phyloP scores from a whole-genome alignment of 2,113 vertebrate genomes.

The Stegostoma tigrinum region DNA sequence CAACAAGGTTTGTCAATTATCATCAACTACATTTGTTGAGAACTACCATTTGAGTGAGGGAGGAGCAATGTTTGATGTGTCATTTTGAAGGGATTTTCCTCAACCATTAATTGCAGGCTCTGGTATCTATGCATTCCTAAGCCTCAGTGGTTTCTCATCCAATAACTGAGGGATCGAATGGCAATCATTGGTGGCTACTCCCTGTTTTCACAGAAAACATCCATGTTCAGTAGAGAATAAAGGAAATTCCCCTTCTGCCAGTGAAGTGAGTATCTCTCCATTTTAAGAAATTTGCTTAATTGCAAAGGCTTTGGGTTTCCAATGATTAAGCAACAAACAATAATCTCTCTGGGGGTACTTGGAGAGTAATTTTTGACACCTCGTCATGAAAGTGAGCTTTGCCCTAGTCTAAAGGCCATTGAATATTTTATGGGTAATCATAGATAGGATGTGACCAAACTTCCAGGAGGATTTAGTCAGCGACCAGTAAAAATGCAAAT shows the following conservation, averaged over 20 bases:
- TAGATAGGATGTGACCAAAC: not conserved
- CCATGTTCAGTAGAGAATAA: not conserved
- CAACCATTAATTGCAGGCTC: not conserved
- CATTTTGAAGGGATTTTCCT: not conserved
- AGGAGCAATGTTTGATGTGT: not conserved
- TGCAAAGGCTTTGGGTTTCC: not conserved
- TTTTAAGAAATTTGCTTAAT: not conserved
- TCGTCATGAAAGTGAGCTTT: not conserved
- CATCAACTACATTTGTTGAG: not conserved
- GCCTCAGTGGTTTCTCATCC: not conserved
- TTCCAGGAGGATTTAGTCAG: not conserved
- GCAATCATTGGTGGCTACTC: not conserved
- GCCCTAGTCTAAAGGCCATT: not conserved
- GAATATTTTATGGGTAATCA: not conserved
- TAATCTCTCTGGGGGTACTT: not conserved
- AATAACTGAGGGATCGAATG: not conserved
- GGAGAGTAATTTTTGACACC: not conserved
- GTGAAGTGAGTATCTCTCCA: not conserved
- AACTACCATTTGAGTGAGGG: not conserved
- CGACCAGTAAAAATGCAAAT: not conserved
- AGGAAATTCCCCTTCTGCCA: not conserved
- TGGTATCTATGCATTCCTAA: not conserved
- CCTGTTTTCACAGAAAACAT: not conserved
- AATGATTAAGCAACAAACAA: not conserved
- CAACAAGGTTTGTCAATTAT: not conserved